These are phyloP conservation scores for Choristoneura fumiferana DNA, from an alignment of 1,140 invertebrate species.

Conservation along the genomic window DNA sequence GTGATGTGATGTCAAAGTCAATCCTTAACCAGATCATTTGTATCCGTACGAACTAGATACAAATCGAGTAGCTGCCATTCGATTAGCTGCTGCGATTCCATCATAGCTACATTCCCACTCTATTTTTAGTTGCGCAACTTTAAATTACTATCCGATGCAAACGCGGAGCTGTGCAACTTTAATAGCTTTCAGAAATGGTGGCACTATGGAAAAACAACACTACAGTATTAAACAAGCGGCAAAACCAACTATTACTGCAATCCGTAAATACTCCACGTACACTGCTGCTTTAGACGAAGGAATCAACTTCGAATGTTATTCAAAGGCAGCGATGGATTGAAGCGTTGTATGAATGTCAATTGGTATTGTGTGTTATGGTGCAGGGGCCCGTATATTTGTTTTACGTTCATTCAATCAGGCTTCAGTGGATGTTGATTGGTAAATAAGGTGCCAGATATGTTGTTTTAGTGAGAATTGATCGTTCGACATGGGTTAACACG, in stretches of 20 bases:
- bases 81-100: slow-evolving; percentile 16
- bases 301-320: neutral
- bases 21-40: no score
- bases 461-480: slow-evolving; percentile 20
- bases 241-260: neutral
- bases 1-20: no score
- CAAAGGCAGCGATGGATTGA: neutral
- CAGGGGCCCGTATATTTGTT: slow-evolving; percentile 11
- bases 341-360: neutral
- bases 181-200: slow-evolving; percentile 19
- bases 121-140: slow-evolving; percentile 19
- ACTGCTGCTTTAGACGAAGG: neutral
- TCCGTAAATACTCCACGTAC: neutral
- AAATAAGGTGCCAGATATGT: slow-evolving; percentile 23
- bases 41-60: neutral
- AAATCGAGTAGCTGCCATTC: neutral
- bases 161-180: slow-evolving; percentile 19
- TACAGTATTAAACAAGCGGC: slow-evolving; percentile 13
- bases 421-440: slow-evolving; percentile 22
- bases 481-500: neutral
- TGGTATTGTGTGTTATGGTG: neutral
- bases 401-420: slow-evolving; percentile 23
- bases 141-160: slow-evolving; percentile 23
- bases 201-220: slow-evolving; percentile 20
- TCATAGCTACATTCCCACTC: slow-evolving; percentile 3